phyloP scores from a whole-genome alignment of 1,140 invertebrate species.

The Arion vulgaris region DNA sequence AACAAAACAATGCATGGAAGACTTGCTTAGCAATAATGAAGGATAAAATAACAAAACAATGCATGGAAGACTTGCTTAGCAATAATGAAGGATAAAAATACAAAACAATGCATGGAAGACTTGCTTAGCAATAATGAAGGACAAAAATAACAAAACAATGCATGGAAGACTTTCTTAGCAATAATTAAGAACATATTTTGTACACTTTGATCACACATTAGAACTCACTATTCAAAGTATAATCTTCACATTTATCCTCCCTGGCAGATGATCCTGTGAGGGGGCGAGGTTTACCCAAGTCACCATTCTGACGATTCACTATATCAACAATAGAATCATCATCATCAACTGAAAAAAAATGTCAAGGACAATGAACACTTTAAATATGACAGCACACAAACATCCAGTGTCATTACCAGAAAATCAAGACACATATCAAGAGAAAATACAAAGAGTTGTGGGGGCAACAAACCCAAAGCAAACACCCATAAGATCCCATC shows the following conservation, averaged over 20 bases:
- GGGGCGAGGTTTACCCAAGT: conserved; percentile 53
- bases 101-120: background rate
- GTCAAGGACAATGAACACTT: conserved; percentile 43
- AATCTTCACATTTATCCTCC: conserved; percentile 55
- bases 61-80: background rate
- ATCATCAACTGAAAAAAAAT: conserved; percentile 58
- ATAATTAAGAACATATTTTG: too few relatives aligned
- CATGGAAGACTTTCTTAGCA: background rate
- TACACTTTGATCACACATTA: background rate
- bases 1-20: background rate
- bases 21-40: too few relatives aligned
- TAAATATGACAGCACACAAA: too few relatives aligned
- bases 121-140: too few relatives aligned
- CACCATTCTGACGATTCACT: conserved; percentile 55
- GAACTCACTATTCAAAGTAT: conserved; percentile 58
- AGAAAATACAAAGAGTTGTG: too few relatives aligned
- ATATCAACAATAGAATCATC: conserved; percentile 64
- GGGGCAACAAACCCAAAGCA: too few relatives aligned
- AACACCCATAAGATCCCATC: too few relatives aligned
- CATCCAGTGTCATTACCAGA: too few relatives aligned
- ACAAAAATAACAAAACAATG: background rate
- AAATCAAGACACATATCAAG: too few relatives aligned
- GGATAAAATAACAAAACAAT: background rate
- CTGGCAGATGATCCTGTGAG: conserved; percentile 60
- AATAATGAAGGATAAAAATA: too few relatives aligned